A percentile compares a stretch with the other conserved stretches of the same genome.
Conservation (phyloP, 2,113 vertebrate species). For the Phycodurus eques region DNA sequence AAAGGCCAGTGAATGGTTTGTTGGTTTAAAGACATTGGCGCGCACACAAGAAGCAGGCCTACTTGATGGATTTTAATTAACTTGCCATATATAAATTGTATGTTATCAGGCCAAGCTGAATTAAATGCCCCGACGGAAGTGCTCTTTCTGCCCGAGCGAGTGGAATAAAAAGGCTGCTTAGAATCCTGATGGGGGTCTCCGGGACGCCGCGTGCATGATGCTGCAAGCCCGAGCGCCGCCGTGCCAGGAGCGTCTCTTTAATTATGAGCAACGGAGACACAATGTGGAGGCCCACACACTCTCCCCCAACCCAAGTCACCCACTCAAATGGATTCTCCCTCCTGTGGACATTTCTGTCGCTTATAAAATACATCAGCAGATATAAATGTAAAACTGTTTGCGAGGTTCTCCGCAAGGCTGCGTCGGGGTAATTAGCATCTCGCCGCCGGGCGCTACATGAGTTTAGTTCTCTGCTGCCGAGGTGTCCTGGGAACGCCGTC, state of each 20-base stretch:
- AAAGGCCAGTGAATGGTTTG: slow-evolving; percentile 69
- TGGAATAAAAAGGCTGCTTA: slow-evolving; percentile 66
- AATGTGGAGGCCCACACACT: slow-evolving; percentile 30
- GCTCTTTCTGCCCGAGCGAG: slow-evolving; percentile 64
- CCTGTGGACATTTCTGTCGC: slow-evolving; percentile 61
- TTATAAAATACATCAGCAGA: slow-evolving; percentile 67
- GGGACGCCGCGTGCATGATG: slow-evolving; percentile 35
- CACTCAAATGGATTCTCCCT: slow-evolving; percentile 61
- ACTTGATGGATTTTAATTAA: slow-evolving; percentile 74
- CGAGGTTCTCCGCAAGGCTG: slow-evolving; percentile 54
- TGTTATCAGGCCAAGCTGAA: slow-evolving; percentile 68
- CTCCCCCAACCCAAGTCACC: slow-evolving; percentile 42
- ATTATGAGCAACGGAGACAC: slow-evolving; percentile 60
- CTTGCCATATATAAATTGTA: slow-evolving; percentile 73
- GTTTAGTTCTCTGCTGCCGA: slow-evolving; percentile 40
- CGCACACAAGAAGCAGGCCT: slow-evolving; percentile 55
- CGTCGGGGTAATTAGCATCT: slow-evolving; percentile 60
- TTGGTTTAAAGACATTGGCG: slow-evolving; percentile 71
- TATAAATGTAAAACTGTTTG: slow-evolving; percentile 63
- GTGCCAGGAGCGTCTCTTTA: slow-evolving; percentile 53
- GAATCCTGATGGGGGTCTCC: slow-evolving; percentile 42
- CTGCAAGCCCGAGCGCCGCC: slow-evolving; percentile 10
- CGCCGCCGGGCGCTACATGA: slow-evolving; percentile 47
- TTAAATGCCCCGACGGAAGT: slow-evolving; percentile 66
- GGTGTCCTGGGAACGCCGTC: slow-evolving; percentile 38